Percentiles rank a stretch among this genome's conserved stretches.
Conservation (phyloP, 2,888 invertebrate species). For the Palloptera scutellata region DNA sequence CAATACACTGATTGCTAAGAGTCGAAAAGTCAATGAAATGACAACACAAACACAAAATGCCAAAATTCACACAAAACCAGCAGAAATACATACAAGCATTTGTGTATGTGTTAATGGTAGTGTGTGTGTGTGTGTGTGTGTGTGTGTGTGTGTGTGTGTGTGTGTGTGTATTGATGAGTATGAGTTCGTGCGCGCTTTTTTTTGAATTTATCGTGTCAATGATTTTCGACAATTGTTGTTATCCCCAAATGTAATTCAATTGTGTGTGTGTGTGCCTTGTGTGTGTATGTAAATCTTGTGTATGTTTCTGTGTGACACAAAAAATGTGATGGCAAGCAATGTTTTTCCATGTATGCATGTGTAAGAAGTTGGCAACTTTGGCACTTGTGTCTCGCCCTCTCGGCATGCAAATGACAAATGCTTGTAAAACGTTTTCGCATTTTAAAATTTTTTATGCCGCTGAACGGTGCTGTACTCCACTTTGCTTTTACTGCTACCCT, state of each 20-base stretch:
- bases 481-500: conserved; percentile 35
- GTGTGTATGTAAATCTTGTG: background rate
- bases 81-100: too few relatives aligned
- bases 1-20: too few relatives aligned
- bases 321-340: background rate
- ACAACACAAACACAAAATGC: too few relatives aligned
- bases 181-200: too few relatives aligned
- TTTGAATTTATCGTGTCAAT: too few relatives aligned
- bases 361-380: conserved; percentile 21
- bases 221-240: too few relatives aligned
- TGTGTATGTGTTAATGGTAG: background rate
- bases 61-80: too few relatives aligned
- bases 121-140: background rate
- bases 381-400: conserved; percentile 24
- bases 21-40: too few relatives aligned
- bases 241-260: too few relatives aligned
- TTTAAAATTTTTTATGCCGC: conserved; percentile 26
- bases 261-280: background rate
- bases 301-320: conserved; percentile 23
- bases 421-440: conserved; percentile 33
- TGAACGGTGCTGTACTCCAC: conserved; percentile 2
- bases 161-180: background rate
- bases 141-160: background rate
- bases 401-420: conserved; percentile 39
- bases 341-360: too few relatives aligned